Conservation (phyloP, 2,113 vertebrate genomes). For the Lophochroa leadbeateri region DNA sequence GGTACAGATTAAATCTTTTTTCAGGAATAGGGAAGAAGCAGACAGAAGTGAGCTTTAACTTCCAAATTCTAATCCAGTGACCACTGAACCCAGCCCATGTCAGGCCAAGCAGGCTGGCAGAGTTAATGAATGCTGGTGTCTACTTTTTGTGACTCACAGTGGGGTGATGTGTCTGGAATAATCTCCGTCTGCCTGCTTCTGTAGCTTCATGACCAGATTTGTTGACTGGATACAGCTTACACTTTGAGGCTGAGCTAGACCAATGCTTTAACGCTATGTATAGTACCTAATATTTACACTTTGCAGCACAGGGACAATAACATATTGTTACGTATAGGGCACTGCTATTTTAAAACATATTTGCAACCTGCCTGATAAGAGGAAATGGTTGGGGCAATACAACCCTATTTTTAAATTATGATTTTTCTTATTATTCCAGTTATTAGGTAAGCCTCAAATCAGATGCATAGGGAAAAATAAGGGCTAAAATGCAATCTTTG, state of each 20-base stretch:
- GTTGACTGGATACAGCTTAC: neutral
- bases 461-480: neutral
- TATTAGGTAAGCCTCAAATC: neutral
- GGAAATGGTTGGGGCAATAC: neutral
- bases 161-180: neutral
- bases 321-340: neutral
- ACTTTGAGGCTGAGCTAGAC: neutral
- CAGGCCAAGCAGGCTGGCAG: constrained; percentile 21
- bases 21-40: neutral
- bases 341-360: neutral
- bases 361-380: neutral
- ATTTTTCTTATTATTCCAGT: neutral
- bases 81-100: constrained; percentile 5
- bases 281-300: neutral
- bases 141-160: constrained; percentile 13
- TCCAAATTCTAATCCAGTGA: constrained; percentile 15
- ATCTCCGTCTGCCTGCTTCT: neutral
- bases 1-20: neutral
- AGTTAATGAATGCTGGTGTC: neutral
- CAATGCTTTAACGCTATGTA: neutral
- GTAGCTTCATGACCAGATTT: neutral
- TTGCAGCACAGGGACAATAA: neutral
- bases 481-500: neutral
- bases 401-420: neutral
- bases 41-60: neutral